These are phyloP conservation scores for Vulpes lagopus DNA, from an alignment of 2,113 vertebrate genomes.

Conservation along the genomic window DNA sequence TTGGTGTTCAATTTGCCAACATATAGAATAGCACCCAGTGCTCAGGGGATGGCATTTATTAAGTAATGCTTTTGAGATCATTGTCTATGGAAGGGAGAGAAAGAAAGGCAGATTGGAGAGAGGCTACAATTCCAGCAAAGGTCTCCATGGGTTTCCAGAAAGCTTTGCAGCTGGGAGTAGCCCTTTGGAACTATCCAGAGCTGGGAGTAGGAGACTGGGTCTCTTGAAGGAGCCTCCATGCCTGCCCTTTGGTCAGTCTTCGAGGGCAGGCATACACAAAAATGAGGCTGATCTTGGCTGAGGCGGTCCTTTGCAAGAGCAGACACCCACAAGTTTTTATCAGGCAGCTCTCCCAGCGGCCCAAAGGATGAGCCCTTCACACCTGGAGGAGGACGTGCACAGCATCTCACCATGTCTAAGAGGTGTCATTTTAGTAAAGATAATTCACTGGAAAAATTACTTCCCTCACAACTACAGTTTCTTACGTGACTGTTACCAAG, in stretches of 20 bases:
- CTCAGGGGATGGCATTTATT: not conserved
- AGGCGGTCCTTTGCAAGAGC: accelerated
- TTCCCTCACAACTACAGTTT: not conserved
- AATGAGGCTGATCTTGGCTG: not conserved
- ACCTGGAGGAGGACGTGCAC: no score
- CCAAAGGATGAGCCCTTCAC: no score
- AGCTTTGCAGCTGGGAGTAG: not conserved
- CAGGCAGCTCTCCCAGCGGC: not conserved
- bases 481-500: not conserved
- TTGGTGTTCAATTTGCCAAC: no score
- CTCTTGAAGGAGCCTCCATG: not conserved
- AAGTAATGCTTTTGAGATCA: not conserved
- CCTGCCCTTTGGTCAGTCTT: not conserved
- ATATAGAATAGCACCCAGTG: no score
- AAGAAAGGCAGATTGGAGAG: not conserved
- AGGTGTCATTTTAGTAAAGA: not conserved
- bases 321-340: not conserved
- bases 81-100: not conserved
- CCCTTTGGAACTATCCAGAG: not conserved
- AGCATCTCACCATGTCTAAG: not conserved
- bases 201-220: not conserved
- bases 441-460: not conserved
- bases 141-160: not conserved
- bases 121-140: not conserved
- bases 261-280: not conserved